These are phyloP conservation scores for Diuraphis noxia DNA, from an alignment of 1,140 invertebrate genomes.

Conservation along the genomic window DNA sequence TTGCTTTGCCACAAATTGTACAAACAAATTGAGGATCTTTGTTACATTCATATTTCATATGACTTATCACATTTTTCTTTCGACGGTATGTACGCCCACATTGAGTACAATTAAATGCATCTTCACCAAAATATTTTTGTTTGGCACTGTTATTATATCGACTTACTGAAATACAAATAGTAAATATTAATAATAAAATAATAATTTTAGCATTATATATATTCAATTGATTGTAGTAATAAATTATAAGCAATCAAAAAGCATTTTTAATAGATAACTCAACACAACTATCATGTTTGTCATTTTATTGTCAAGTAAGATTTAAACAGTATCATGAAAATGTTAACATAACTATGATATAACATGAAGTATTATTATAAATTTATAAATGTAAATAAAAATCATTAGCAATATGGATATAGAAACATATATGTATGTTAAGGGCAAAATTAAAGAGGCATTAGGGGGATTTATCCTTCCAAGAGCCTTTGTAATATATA, in stretches of 20 bases:
- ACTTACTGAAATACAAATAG: constrained; percentile 21
- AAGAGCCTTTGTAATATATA: too few species aligned
- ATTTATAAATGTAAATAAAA: not conserved
- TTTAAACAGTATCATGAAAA: not conserved
- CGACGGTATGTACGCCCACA: constrained; percentile 63
- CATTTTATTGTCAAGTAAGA: not conserved
- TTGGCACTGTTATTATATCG: constrained; percentile 28
- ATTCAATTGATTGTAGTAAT: not conserved
- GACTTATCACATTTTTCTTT: constrained; percentile 62
- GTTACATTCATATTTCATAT: constrained; percentile 64
- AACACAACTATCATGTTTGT: not conserved
- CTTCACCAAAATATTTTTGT: constrained; percentile 30
- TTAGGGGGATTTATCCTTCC: too few species aligned
- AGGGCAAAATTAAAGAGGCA: too few species aligned
- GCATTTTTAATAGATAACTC: not conserved
- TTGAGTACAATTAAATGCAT: constrained; percentile 58
- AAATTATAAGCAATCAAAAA: constrained; percentile 21
- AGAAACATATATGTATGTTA: not conserved
- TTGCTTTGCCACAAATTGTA: constrained; percentile 58
- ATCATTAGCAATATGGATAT: not conserved
- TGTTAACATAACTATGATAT: not conserved
- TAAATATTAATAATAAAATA: constrained; percentile 1
- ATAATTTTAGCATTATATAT: not conserved
- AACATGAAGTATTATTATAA: not conserved
- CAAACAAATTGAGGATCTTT: constrained; percentile 62